Base-by-base conservation (phyloP, 2,888 invertebrate genomes). In the Dolichomitus sp. region DNA sequence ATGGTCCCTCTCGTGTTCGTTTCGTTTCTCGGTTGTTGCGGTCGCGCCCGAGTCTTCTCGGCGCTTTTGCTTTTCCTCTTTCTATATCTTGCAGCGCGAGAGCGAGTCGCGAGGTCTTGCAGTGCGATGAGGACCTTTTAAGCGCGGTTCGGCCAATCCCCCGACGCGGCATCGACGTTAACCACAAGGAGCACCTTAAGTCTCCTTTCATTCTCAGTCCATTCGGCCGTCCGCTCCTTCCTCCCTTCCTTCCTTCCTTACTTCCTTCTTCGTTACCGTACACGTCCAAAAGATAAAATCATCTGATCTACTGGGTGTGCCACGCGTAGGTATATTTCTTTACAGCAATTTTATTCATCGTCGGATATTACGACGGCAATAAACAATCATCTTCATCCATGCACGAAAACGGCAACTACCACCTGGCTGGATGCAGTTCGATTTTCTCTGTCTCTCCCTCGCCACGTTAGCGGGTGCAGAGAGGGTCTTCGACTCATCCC, bases 131-230 rank as follows among this genome's bases (percentile, higher is more conserved):
- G 72, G 69, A 65, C 66, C 72, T 78, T 83, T 85, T 80, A 86
- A 89, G 84, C 81, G 84, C 84, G 61, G 69, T 77, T 85, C 87
- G 89, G 89, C 90, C 90, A 89, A 89, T 90, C 87, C 86, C 42
- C 66, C 66, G 73, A 82, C 33, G 61, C 81, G 84, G 83, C 85
- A 84, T 86, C 82, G 78, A 80, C 79, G 85, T 70, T 89, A 89
- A 90, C 91, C 91, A 89, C 91, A 91, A 90, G 86, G 72, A 85
- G 83, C 61, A 76, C 63, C 76, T 74, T 50, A 50, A 70, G 54
- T 40, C 74, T 68, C 59, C 40, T 45, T 65, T 75, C 70, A 65
- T 69, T 70, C 69, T 61, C 61, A 11, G 68, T 61, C 40, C 23
- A 14, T 74, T 37, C 37, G 40, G 37, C 52, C 40, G 50, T 40